Base-by-base conservation (phyloP, 2,888 invertebrate species). In the Erynnis tages region DNA sequence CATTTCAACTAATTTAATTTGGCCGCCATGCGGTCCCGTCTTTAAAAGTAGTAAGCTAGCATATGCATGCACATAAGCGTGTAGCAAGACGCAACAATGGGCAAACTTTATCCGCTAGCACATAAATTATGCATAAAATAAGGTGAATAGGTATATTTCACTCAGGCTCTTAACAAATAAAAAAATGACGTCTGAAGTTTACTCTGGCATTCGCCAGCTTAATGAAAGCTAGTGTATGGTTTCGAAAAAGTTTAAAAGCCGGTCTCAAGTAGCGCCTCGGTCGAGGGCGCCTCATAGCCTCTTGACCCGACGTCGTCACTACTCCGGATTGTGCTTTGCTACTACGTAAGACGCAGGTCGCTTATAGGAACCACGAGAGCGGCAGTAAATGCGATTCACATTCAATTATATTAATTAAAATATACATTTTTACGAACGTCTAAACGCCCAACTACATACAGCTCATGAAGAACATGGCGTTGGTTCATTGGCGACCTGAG, bases 231-330 rank as follows among this genome's bases (percentile, higher is more conserved):
- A 67, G 74, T 76, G 75, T 71, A 69, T 49, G 68, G 69, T 78
- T 81, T 82, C 67, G 73, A 71, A 81, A 82, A 82, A 73, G 73
- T 79, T 81, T 81, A 78, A 81, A 85, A 80, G 74, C 68, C 71
- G 70, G 69, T 73, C 71, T 71, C 71, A 76, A 76, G 72, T 73
- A 72, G 72, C 44, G 44, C 68, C n/a, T n/a, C 69, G 79, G 84
- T 86, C 81, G 80, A 87, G 86, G 61, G 73, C 67, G 60, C 78
- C 76, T 79, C 79, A 77, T 72, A 76, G 72, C 75, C 81, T 63
- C 86, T 87, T 87, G 86, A 88, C 87, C 84, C 21, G 34, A 45
- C 52, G 35, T 52, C 35, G 49, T 50, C 50, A 43, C 48, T 32
- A 49, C 41, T 34, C 7, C 27, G 48, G 23, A 48, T 38, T 47